phyloP scores from a whole-genome alignment of 2,797 vertebrate species.

The Peromyscus attwateri region DNA sequence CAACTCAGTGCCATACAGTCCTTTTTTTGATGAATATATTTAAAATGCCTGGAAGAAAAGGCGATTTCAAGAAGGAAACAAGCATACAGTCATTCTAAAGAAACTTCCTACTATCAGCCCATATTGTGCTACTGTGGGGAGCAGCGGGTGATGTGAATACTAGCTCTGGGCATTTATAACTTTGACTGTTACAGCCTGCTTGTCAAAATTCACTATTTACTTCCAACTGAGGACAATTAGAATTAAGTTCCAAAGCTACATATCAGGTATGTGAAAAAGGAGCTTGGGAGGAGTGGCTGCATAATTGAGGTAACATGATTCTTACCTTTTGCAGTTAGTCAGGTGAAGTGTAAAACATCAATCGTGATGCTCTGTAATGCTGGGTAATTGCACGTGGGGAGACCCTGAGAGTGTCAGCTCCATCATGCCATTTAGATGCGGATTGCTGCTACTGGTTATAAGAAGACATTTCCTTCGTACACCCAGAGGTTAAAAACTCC shows the following conservation, averaged over 20 bases:
- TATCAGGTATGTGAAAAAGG: background rate
- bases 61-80: background rate
- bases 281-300: background rate
- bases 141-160: background rate
- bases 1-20: conserved; percentile 18
- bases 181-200: background rate
- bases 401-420: background rate
- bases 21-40: conserved; percentile 54
- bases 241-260: conserved; percentile 20
- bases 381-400: conserved; percentile 68
- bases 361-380: conserved; percentile 37
- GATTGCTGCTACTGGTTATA: conserved; percentile 64
- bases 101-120: background rate
- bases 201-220: conserved; percentile 48
- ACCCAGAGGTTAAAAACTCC: conserved; percentile 62
- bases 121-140: background rate
- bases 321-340: background rate
- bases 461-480: conserved; percentile 70
- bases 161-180: conserved; percentile 31
- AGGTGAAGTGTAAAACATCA: conserved; percentile 19
- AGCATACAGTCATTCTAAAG: background rate
- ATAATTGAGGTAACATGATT: conserved; percentile 9
- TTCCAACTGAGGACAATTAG: conserved; percentile 69
- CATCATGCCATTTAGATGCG: conserved; percentile 37
- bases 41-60: background rate